phyloP scores from a whole-genome alignment of 2,113 vertebrate genomes.

The Laticauda colubrina region DNA sequence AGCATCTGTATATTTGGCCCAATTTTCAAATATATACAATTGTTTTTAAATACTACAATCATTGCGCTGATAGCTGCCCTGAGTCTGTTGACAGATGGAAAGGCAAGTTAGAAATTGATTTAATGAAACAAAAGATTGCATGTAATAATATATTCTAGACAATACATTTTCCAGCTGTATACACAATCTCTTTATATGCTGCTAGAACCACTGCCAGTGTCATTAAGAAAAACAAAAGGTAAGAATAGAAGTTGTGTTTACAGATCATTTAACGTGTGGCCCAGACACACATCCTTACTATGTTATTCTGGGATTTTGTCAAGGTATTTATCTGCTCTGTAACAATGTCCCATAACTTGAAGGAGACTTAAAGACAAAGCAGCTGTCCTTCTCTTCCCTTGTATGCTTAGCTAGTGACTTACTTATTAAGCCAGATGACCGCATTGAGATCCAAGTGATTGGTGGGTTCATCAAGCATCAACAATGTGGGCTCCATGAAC shows the following conservation, averaged over 20 bases:
- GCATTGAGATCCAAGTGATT: conserved; percentile 94
- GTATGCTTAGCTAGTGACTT: fast-evolving
- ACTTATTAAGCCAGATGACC: conserved; percentile 98
- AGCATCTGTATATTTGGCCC: not conserved
- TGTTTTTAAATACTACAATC: not conserved
- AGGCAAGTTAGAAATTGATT: not conserved
- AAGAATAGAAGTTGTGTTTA: not conserved
- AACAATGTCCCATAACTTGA: not conserved
- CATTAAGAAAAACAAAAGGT: not conserved
- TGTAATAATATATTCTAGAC: not conserved
- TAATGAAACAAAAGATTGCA: not conserved
- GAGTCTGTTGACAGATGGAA: not conserved
- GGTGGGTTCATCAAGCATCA: conserved; percentile 93
- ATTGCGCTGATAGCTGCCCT: not conserved
- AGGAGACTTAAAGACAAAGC: not conserved
- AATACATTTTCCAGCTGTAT: not conserved
- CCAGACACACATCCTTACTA: not conserved
- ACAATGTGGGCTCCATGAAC: conserved; percentile 90
- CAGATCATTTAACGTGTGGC: not conserved
- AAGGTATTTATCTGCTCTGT: not conserved
- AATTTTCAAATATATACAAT: not conserved
- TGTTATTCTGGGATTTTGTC: not conserved
- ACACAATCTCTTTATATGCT: not conserved
- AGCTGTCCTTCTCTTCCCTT: not conserved
- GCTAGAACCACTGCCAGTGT: not conserved